Percentiles rank a stretch among this genome's conserved stretches.
Conservation (phyloP, 2,113 vertebrate genomes). For the Charadrius vociferus region DNA sequence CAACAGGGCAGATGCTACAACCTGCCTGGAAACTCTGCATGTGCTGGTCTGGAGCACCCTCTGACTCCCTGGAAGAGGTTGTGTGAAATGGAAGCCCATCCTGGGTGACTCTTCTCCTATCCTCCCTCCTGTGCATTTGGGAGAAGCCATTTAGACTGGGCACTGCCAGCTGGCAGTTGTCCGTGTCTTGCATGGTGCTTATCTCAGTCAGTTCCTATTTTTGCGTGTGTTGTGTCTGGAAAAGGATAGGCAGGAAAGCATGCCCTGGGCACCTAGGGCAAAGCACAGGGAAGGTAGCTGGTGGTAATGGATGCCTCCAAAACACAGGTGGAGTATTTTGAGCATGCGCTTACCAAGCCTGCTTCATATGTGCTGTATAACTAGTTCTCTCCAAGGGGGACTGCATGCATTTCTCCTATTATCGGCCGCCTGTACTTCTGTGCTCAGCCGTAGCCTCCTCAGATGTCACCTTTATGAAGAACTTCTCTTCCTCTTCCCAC, state of each 20-base stretch:
- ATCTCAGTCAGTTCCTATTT: not conserved
- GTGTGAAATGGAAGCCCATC: not conserved
- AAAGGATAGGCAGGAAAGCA: not conserved
- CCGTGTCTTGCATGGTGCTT: not conserved
- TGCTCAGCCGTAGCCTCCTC: not conserved
- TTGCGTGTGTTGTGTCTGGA: not conserved
- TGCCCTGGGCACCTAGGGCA: not conserved
- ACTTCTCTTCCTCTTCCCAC: not conserved
- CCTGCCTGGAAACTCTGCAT: not conserved
- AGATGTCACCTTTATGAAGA: constrained; percentile 14
- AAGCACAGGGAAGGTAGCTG: not conserved
- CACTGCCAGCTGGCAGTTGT: not conserved
- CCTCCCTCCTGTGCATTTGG: not conserved
- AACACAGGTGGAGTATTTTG: not conserved
- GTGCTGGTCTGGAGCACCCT: not conserved
- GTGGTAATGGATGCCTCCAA: not conserved
- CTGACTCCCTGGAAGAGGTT: not conserved
- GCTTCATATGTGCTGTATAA: not conserved
- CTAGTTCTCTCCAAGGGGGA: not conserved
- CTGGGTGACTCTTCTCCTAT: not conserved
- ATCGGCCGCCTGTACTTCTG: not conserved
- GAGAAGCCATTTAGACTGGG: not conserved
- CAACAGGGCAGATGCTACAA: not conserved
- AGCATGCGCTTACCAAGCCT: accelerated
- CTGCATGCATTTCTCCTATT: not conserved